These are phyloP conservation scores for Sipha flava DNA, from an alignment of 1,140 invertebrate genomes.

Conservation along the genomic window DNA sequence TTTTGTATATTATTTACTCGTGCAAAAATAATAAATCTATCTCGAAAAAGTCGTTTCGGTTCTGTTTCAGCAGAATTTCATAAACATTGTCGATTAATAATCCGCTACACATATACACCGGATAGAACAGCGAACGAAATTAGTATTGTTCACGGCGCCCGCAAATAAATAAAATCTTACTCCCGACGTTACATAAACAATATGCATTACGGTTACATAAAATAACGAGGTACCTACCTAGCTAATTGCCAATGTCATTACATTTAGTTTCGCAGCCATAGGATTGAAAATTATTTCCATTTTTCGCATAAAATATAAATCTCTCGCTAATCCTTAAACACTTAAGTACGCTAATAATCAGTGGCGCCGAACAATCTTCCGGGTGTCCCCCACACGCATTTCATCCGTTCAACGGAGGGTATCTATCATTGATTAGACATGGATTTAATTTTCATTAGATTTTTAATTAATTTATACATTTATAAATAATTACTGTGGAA, in stretches of 20 bases:
- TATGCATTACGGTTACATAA: neutral
- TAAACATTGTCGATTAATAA: neutral
- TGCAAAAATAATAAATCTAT: neutral
- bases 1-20: neutral
- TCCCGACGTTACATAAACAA: neutral
- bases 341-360: too few species aligned
- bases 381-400: too few species aligned
- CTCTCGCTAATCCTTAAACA: neutral
- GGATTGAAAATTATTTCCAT: neutral
- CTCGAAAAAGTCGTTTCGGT: neutral
- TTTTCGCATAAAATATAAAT: neutral
- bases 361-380: too few species aligned
- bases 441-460: too few species aligned
- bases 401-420: too few species aligned
- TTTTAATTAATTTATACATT: too few species aligned
- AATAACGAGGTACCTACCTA: neutral
- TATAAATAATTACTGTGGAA: too few species aligned
- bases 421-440: too few species aligned
- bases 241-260: neutral
- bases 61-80: neutral
- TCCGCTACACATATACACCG: neutral
- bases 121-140: neutral
- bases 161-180: neutral
- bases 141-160: neutral
- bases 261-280: neutral